Evolutionary conservation across 2,888 invertebrate genomes (phyloP).

Genomic region (Pammene aurita): DNA sequence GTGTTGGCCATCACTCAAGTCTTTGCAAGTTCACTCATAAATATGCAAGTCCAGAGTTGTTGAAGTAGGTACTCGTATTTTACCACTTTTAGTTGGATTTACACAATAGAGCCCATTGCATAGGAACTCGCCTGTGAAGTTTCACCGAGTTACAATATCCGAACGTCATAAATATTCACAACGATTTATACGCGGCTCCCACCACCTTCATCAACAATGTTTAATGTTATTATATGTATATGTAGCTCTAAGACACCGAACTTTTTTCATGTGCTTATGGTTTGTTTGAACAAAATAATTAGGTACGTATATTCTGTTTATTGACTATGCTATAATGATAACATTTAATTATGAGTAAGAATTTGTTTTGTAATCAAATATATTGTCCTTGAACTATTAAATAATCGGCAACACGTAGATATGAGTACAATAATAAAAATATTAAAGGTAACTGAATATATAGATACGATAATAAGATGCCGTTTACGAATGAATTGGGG

Average conservation of each 20-base stretch:
- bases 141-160: conserved; percentile 71
- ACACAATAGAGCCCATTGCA: conserved; percentile 67
- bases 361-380: no score
- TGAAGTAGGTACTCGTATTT: conserved; percentile 70
- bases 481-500: no score
- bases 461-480: no score
- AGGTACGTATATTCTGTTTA: no score
- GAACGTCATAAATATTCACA: conserved; percentile 76
- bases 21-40: conserved; percentile 75
- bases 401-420: no score
- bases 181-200: conserved; percentile 61
- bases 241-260: not conserved
- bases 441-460: no score
- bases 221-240: conserved; percentile 18
- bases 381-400: no score
- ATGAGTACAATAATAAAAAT: no score
- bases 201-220: conserved; percentile 60
- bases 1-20: conserved; percentile 74
- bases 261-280: not conserved
- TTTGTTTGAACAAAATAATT: no score
- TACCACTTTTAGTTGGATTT: conserved; percentile 68
- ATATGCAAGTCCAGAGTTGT: conserved; percentile 73
- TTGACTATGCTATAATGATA: not conserved
- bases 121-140: conserved; percentile 61
- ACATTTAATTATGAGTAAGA: no score